These are phyloP conservation scores for Ochropleura leucogaster DNA, from an alignment of 2,888 invertebrate genomes.

Conservation along the genomic window DNA sequence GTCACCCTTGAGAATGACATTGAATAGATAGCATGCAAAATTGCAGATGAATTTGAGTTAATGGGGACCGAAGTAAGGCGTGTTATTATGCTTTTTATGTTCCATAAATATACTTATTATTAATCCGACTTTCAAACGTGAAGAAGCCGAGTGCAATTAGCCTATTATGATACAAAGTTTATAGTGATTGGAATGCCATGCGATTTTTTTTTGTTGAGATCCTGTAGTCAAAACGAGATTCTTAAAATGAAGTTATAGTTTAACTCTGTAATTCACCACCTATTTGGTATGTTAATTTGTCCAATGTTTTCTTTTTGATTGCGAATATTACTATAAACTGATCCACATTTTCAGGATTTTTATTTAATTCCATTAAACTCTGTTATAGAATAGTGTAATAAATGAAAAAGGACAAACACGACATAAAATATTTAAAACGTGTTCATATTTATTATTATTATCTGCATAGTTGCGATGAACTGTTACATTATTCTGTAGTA, in stretches of 20 bases:
- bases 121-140: background rate
- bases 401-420: background rate
- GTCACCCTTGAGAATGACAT: background rate
- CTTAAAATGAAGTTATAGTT: background rate
- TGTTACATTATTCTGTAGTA: conserved; percentile 38
- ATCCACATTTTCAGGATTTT: conserved; percentile 2
- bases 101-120: background rate
- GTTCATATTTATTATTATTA: background rate
- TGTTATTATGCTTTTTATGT: conserved; percentile 3
- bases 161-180: background rate
- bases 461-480: conserved; percentile 11
- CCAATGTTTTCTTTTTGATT: background rate
- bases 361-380: background rate
- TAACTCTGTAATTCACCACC: background rate
- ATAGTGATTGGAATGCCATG: background rate
- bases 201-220: background rate
- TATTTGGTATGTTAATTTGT: background rate
- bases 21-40: conserved; percentile 3
- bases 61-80: background rate
- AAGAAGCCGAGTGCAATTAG: background rate
- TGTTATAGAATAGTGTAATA: conserved; percentile 9
- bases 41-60: background rate
- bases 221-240: background rate
- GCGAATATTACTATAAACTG: background rate
- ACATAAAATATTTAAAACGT: conserved; percentile 4